Base-by-base conservation (phyloP, 2,113 vertebrate genomes). In the Corythaeola cristata region DNA sequence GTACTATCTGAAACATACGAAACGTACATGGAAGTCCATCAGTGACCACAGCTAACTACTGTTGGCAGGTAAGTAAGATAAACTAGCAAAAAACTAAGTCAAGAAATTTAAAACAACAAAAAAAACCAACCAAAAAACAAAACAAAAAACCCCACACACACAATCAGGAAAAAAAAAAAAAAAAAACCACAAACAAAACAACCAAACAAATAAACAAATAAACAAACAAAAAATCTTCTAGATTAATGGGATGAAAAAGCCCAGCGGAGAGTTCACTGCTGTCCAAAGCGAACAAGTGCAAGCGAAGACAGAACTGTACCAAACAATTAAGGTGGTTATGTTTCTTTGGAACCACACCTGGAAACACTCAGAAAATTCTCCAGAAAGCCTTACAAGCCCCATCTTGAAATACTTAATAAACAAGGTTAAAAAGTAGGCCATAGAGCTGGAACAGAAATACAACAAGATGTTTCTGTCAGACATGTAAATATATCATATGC, bases 401-500 rank as follows among this genome's bases (percentile, higher is more conserved):
- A 67, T 82, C 85, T 64, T 92, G 67, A 95, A 93, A 63, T 79
- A 68, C 27, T 90, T 88, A 76, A 64, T 83, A 78, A 85, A 79
- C 35, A 90, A 79, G 15, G 19, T 39, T 76, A 45, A 79, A 90
- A 93, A 82, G 30, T 12, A 93, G 53, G 67, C 62, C 74, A 72
- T 6, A 60, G 35, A 9, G 44, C 49, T 94, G 53, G 75, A 86
- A 92, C 17, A 93, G 58, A 93, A 90, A 39, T 13, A 49, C 5
- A 68, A 33, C 18, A 93, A 60, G 56, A 88, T 69, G 60, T 50
- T 87, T 93, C 78, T 95, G 78, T 68, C 52, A 55, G 69, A 82
- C 16, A 75, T 11, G 24, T 83, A 85, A 79, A 64, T 20, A 15
- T 20, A 85, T 75, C 15, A 68, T 49, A 93, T 1, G 8, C 30